Conservation (phyloP, 2,113 vertebrate genomes). For the Donacobius atricapilla region DNA sequence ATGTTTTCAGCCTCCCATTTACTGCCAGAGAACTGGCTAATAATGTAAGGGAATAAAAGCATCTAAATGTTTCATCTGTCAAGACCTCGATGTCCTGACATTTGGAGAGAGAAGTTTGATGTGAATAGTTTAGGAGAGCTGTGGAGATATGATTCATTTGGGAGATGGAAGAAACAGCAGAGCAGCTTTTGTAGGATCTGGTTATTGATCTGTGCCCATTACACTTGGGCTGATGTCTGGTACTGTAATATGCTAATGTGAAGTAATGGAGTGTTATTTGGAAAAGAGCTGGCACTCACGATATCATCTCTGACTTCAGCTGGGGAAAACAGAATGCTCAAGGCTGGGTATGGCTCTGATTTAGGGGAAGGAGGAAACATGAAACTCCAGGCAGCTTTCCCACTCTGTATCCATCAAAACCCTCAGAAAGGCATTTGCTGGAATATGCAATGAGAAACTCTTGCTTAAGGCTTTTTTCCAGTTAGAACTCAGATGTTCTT, state of each 20-base stretch:
- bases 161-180: background rate
- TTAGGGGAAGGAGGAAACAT: background rate
- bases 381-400: background rate
- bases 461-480: background rate
- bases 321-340: background rate
- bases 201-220: conserved; percentile 17
- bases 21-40: background rate
- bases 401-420: background rate
- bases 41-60: background rate
- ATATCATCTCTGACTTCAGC: background rate
- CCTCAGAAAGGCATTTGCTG: background rate
- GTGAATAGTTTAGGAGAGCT: background rate
- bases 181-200: background rate
- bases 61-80: background rate
- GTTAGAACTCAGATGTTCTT: conserved; percentile 9
- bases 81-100: background rate
- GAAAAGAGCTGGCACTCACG: background rate
- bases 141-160: background rate
- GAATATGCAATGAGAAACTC: background rate
- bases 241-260: background rate
- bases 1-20: background rate
- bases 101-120: background rate
- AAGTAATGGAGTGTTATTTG: background rate
- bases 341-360: background rate
- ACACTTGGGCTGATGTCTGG: background rate